A percentile compares a stretch with the other conserved stretches of the same genome.
These are phyloP conservation scores for Forpus xanthops DNA, from an alignment of 2,797 vertebrate species.

Conservation along the genomic window DNA sequence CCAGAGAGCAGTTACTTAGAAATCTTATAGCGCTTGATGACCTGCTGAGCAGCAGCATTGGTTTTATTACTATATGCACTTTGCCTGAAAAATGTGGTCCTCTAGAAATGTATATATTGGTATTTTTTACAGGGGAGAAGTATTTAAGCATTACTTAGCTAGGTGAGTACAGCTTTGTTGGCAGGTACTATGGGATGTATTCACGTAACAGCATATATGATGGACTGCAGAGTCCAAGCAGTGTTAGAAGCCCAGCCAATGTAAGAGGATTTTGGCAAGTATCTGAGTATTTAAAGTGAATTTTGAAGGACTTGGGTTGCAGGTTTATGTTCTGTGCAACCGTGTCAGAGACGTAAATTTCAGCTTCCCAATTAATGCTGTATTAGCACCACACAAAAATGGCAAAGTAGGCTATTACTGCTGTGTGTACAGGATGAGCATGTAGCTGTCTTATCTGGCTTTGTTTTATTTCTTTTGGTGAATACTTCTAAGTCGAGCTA, in stretches of 20 bases:
- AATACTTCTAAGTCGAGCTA: not conserved
- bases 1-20: not conserved
- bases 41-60: not conserved
- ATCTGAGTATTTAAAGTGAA: not conserved
- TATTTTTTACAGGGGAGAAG: not conserved
- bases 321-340: not conserved
- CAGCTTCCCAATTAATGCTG: not conserved
- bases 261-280: not conserved
- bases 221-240: not conserved
- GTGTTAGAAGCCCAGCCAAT: not conserved
- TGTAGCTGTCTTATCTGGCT: not conserved
- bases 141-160: not conserved
- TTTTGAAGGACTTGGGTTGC: not conserved
- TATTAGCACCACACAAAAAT: not conserved
- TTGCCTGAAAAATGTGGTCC: not conserved
- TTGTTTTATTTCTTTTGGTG: not conserved
- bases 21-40: not conserved
- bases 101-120: not conserved
- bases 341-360: not conserved
- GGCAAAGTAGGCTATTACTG: not conserved
- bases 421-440: not conserved
- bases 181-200: not conserved
- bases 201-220: rapidly evolving
- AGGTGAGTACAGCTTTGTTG: not conserved
- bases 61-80: not conserved